Base-by-base conservation (phyloP, 2,888 invertebrate species). In the Branchellion lobata region DNA sequence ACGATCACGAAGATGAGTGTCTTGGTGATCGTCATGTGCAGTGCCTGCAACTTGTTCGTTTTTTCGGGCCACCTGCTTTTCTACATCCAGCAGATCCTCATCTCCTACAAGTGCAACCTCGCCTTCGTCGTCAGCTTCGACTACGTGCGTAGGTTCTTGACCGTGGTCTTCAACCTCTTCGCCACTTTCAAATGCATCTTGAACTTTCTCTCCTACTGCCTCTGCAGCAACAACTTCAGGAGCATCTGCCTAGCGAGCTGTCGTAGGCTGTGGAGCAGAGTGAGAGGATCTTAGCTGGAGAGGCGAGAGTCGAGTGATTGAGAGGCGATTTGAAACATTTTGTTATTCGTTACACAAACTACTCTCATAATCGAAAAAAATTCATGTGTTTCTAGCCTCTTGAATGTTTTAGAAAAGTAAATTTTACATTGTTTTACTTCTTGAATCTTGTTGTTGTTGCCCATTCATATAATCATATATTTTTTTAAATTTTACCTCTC, bases 221-320 rank as follows among this genome's bases (percentile, higher is more conserved):
- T 80, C 72, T 76, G 79, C 77, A 81, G 80, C 51, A 40, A 74
- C 31, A 80, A 81, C 79, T 80, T 79, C 53, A 74, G 81, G 36
- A 47, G 24, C 18, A 61, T 78, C 40, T 36, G 72, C 31, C 14
- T 31, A 21, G 27, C 51, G 2, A 18, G 5, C 5, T 57, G 5
- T 57, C 14, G 3, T 3, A 8, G 24, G n/a, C 3, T 24, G 3
- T 57, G 21, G 61, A 57, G 21, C 21, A n/a, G 24, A 18, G 61
- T 57, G 5, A 57, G 24, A 57, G 21, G 21, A n/a, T 40, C n/a
- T n/a, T n/a, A n/a, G n/a, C n/a, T n/a, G n/a, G n/a, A n/a, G n/a
- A n/a, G n/a, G n/a, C n/a, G n/a, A n/a, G n/a, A n/a, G n/a, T n/a
- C n/a, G n/a, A n/a, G n/a, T n/a, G n/a, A n/a, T n/a, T n/a, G n/a